These are phyloP conservation scores for Anguilla pacifica DNA, from an alignment of 2,797 vertebrate species.

Conservation along the genomic window DNA sequence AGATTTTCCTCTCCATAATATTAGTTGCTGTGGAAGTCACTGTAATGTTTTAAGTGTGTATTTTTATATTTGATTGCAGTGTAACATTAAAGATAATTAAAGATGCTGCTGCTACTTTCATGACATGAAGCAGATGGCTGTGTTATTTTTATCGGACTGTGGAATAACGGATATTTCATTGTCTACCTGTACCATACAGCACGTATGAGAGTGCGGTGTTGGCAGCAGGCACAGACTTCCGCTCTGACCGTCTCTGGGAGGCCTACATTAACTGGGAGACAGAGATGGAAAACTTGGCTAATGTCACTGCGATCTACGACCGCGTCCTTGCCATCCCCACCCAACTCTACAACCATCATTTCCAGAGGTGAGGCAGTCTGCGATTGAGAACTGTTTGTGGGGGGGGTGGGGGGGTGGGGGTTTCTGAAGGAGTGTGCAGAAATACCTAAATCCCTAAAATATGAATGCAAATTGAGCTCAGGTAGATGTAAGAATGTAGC, in stretches of 20 bases:
- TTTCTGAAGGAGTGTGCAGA: conserved; percentile 26
- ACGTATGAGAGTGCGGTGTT: conserved; percentile 93
- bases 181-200: conserved; percentile 59
- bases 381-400: neutral
- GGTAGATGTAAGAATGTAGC: neutral
- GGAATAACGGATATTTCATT: neutral
- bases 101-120: neutral
- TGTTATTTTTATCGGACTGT: neutral
- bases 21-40: neutral
- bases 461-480: neutral
- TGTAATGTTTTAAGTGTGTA: neutral
- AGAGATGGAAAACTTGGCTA: conserved; percentile 85
- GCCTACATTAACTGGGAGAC: conserved; percentile 94
- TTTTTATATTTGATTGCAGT: neutral
- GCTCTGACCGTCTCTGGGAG: conserved; percentile 97
- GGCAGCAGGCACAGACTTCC: conserved; percentile 95
- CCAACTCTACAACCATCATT: conserved; percentile 93
- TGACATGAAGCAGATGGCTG: neutral
- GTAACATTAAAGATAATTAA: neutral
- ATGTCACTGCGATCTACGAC: conserved; percentile 92
- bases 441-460: conserved; percentile 2
- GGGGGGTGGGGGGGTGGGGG: too few species aligned
- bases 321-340: conserved; percentile 94
- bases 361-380: conserved; percentile 86
- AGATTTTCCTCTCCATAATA: neutral